Evolutionary conservation across 2,797 vertebrate genomes (phyloP), one percentile per base, ranked within the genome.

Genomic region (Crenichthys baileyi): DNA sequence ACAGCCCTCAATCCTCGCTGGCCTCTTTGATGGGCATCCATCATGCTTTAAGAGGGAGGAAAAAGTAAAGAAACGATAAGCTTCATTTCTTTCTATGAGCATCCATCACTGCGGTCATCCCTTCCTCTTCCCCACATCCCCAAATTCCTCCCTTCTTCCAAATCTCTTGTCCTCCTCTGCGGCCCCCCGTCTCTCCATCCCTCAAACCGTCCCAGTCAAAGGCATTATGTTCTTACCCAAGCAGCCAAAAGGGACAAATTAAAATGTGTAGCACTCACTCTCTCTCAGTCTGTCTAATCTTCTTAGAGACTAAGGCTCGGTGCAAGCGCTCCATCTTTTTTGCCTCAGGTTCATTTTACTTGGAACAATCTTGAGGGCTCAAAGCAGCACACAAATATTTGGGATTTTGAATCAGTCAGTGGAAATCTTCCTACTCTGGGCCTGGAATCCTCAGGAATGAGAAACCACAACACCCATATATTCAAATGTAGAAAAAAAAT

Each of bases 301-400:
- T 95, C 95, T 97, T 97, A 96, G 93, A 91, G 93, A 96, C 93
- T 92, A 95, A 80, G 90, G 94, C 88, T 94, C 93, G 94, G 95
- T 94, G 85, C 90, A 95, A 96, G 91, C 89, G 85, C 88, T 93
- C 94, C 95, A 96, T 94, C 83, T 85, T 87, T 74, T 76, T 83
- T 91, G 81, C 86, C 82, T 90, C 76, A 1, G 67, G 89, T 92
- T 89, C 87, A 91, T 91, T 88, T 94, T 96, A 95, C 94, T 96
- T 96, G 89, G 85, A 89, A 81, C 95, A 96, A 95, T 96, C 95
- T 95, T 77, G 91, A 85, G 85, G 89, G 88, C 88, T 90, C 81
- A 87, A 87, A 86, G 79, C 84, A 85, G 76, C 80, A 79, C 48
- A 3, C 89, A 91, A 91, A 77, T 94, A 95, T 93, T 92, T 94